A percentile compares a stretch with the other conserved stretches of the same genome.
These are phyloP conservation scores for Anser brachyrhynchus DNA, from an alignment of 2,113 vertebrate genomes.

Conservation along the genomic window DNA sequence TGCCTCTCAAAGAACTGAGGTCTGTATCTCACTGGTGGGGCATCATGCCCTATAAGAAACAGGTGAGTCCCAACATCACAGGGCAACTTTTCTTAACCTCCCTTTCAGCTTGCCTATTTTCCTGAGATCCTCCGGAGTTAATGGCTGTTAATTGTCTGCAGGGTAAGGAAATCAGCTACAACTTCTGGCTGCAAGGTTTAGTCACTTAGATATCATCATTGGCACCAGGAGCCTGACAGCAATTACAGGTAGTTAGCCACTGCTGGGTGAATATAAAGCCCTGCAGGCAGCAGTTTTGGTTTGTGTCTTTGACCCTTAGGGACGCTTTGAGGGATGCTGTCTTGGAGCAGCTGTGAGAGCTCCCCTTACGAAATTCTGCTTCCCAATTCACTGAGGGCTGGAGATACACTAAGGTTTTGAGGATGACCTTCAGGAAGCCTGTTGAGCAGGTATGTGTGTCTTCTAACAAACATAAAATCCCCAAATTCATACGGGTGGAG, in stretches of 20 bases:
- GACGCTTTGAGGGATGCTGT: rapidly evolving
- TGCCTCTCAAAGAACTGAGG: background rate
- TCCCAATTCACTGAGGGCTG: rapidly evolving
- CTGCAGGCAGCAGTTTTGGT: background rate
- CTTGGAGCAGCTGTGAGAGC: background rate
- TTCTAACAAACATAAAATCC: background rate
- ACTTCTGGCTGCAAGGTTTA: background rate
- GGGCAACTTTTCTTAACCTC: background rate
- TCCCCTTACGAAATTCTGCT: background rate
- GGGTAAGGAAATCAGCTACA: slow-evolving; percentile 8
- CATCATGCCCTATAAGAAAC: background rate
- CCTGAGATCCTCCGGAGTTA: background rate
- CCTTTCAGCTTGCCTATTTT: background rate
- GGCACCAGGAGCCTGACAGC: background rate
- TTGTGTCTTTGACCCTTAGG: background rate
- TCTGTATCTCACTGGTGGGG: background rate
- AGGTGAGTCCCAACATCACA: background rate
- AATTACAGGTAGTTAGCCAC: background rate
- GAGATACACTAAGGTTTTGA: background rate
- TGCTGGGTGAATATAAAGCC: background rate
- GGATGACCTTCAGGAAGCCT: background rate
- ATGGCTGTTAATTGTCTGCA: background rate
- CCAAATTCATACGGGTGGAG: background rate
- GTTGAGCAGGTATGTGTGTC: background rate
- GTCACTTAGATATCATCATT: background rate